These are phyloP conservation scores for Fregetta grallaria DNA, from an alignment of 2,113 vertebrate species.

Conservation along the genomic window DNA sequence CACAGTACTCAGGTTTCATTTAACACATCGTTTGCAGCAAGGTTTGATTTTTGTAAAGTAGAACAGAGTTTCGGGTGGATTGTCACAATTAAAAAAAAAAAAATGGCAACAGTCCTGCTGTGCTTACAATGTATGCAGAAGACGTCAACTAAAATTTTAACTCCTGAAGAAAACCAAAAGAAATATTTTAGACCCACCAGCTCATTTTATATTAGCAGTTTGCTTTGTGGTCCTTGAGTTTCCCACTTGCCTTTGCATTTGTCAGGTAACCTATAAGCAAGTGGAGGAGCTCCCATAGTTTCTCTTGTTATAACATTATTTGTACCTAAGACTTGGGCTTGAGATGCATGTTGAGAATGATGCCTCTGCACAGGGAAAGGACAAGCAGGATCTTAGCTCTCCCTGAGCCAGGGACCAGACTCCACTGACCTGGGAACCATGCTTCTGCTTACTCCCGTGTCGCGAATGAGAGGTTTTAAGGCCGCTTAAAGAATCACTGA, in stretches of 20 bases:
- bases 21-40: not conserved
- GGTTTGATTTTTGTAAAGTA: not conserved
- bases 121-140: not conserved
- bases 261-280: not conserved
- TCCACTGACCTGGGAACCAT: not conserved
- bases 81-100: not conserved
- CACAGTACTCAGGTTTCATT: not conserved
- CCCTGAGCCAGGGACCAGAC: not conserved
- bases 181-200: not conserved
- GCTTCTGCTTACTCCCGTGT: not conserved
- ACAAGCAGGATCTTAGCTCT: not conserved
- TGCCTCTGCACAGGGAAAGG: not conserved
- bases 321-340: not conserved
- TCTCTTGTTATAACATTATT: not conserved
- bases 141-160: not conserved
- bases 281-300: not conserved
- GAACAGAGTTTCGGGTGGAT: not conserved
- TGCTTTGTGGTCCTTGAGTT: not conserved
- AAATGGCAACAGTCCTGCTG: not conserved
- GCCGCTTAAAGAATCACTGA: too few relatives aligned
- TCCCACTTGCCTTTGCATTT: not conserved
- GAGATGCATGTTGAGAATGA: not conserved
- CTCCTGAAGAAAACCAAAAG: not conserved
- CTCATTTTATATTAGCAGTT: not conserved
- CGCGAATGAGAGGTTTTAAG: too few relatives aligned